Evolutionary conservation across 2,113 vertebrate species (phyloP).

Genomic region (Hemiscyllium ocellatum): DNA sequence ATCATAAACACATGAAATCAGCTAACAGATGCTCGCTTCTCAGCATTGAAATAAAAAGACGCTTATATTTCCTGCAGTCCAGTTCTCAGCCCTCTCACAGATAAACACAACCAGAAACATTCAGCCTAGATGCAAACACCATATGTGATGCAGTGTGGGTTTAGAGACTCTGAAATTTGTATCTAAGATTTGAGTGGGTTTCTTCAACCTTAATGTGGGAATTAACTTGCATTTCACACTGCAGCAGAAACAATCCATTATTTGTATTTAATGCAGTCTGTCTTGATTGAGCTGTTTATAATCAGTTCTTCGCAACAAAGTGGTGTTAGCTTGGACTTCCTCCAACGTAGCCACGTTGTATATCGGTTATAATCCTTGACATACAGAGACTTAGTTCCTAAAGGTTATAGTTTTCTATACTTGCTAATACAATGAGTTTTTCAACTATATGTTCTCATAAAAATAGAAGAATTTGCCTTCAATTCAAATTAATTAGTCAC

Average conservation of each 20-base stretch:
- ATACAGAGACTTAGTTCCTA: not conserved
- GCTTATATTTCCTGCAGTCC: not conserved
- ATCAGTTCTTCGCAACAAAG: not conserved
- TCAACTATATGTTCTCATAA: not conserved
- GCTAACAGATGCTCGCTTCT: not conserved
- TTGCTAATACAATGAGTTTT: not conserved
- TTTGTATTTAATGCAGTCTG: not conserved
- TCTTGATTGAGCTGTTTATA: not conserved
- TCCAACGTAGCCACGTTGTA: slow-evolving; percentile 16
- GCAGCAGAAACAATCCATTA: not conserved
- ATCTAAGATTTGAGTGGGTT: not conserved
- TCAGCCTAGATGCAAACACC: not conserved
- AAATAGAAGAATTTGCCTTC: not conserved
- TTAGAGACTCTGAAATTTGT: not conserved
- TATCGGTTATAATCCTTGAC: not conserved
- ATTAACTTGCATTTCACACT: not conserved
- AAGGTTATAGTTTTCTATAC: not conserved
- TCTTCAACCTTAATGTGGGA: not conserved
- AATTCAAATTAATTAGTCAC: slow-evolving; percentile 2
- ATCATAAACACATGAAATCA: not conserved
- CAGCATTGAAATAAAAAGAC: not conserved
- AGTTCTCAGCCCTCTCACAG: not conserved
- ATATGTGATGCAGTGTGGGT: not conserved
- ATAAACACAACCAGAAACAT: not conserved
- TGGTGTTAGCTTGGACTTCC: not conserved